Percentiles rank a stretch among this genome's conserved stretches.
phyloP scores from a whole-genome alignment of 2,113 vertebrate genomes.

The Salminus brasiliensis region DNA sequence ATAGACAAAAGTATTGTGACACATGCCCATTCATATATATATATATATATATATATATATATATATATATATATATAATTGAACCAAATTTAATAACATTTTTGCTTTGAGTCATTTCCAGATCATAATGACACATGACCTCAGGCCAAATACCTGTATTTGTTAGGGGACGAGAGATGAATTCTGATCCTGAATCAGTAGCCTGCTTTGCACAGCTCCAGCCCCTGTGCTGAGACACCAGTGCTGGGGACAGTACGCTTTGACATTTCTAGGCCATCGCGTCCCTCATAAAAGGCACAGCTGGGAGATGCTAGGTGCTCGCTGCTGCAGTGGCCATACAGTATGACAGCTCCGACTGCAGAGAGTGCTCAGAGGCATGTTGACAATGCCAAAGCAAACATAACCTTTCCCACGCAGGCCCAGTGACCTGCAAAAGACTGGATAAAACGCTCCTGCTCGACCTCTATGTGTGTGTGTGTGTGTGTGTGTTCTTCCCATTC shows the following conservation, averaged over 20 bases:
- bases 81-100: too few species aligned
- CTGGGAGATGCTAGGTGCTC: constrained; percentile 17
- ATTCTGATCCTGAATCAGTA: not conserved
- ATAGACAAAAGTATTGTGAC: too few species aligned
- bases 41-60: too few species aligned
- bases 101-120: too few species aligned
- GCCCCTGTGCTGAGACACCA: not conserved
- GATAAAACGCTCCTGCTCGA: constrained; percentile 36
- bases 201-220: not conserved
- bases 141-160: too few species aligned
- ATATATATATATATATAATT: too few species aligned
- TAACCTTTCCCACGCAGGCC: constrained; percentile 54
- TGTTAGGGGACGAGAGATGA: too few species aligned
- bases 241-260: constrained; percentile 9
- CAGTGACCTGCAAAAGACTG: constrained; percentile 41
- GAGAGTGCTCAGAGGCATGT: constrained; percentile 11
- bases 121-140: too few species aligned
- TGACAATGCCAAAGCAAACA: constrained; percentile 47
- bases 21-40: too few species aligned
- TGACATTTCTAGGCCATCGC: constrained; percentile 37
- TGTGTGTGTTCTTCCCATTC: constrained; percentile 28
- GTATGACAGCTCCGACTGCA: not conserved
- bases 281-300: constrained; percentile 24
- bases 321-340: constrained; percentile 5
- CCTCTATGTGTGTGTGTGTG: constrained; percentile 27